Evolutionary conservation across 2,888 invertebrate genomes (phyloP).

Genomic region (Theretra japonica): DNA sequence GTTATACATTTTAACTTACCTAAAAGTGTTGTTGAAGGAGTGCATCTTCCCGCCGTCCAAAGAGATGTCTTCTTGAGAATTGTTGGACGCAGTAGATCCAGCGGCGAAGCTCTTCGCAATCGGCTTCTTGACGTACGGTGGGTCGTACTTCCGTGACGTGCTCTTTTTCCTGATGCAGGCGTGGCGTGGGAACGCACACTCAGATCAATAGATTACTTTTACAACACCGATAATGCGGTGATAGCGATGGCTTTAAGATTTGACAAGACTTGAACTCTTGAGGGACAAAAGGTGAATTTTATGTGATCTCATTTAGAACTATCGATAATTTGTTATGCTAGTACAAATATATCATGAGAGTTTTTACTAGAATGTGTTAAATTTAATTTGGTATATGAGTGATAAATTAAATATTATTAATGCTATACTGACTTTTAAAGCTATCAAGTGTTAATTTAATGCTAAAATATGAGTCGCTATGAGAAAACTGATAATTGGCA

Average conservation of each 20-base stretch:
- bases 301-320: not conserved
- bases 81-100: constrained; percentile 87
- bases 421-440: too few relatives aligned
- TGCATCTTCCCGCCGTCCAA: constrained; percentile 93
- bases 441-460: not conserved
- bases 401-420: too few relatives aligned
- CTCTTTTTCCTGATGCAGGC: constrained; percentile 92
- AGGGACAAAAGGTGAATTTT: constrained; percentile 52
- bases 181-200: constrained; percentile 84
- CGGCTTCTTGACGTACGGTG: constrained; percentile 94
- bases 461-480: not conserved
- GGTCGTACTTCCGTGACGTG: constrained; percentile 94
- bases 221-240: constrained; percentile 54
- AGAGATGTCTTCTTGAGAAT: constrained; percentile 92
- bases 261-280: constrained; percentile 25
- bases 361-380: too few relatives aligned
- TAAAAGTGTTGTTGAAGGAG: constrained; percentile 91
- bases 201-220: constrained; percentile 84
- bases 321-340: not conserved
- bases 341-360: not conserved
- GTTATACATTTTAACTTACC: constrained; percentile 77
- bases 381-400: too few relatives aligned
- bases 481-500: constrained; percentile 4
- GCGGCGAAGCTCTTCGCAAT: constrained; percentile 89
- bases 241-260: constrained; percentile 37